phyloP scores from a whole-genome alignment of 2,888 invertebrate species.

The Cryptocheilus praepositus region DNA sequence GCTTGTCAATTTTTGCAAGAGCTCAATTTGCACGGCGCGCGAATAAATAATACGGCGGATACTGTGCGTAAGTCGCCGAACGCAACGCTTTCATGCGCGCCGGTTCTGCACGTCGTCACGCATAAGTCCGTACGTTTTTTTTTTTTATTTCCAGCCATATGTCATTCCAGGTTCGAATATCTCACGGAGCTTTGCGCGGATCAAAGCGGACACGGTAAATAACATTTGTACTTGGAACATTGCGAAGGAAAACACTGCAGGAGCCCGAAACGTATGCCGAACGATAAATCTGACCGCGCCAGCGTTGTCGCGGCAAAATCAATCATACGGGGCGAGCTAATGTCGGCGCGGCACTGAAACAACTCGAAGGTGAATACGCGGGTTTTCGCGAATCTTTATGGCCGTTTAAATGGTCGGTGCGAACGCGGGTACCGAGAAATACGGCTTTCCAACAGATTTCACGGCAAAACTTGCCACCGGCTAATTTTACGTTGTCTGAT shows the following conservation, averaged over 20 bases:
- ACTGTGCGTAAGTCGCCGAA: no score
- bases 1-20: no score
- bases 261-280: conserved; percentile 8
- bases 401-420: conserved; percentile 17
- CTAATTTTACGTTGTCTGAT: conserved; percentile 4
- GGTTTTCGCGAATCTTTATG: conserved; percentile 12
- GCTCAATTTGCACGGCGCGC: no score
- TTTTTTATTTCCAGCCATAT: no score
- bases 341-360: conserved; percentile 24
- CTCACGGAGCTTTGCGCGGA: no score
- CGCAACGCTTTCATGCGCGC: no score
- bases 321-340: conserved; percentile 26
- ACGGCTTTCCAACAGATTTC: conserved; percentile 7
- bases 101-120: no score
- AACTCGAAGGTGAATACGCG: conserved; percentile 10
- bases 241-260: conserved; percentile 2
- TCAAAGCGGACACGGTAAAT: conserved; percentile 8
- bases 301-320: conserved; percentile 23
- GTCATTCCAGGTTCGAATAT: no score
- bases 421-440: conserved; percentile 18
- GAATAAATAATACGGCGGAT: no score
- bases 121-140: no score
- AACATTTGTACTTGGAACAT: conserved; percentile 5
- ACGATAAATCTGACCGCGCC: conserved; percentile 26
- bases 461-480: conserved; percentile 19